phyloP scores from a whole-genome alignment of 1,140 invertebrate genomes.

The Aphelinus certus region DNA sequence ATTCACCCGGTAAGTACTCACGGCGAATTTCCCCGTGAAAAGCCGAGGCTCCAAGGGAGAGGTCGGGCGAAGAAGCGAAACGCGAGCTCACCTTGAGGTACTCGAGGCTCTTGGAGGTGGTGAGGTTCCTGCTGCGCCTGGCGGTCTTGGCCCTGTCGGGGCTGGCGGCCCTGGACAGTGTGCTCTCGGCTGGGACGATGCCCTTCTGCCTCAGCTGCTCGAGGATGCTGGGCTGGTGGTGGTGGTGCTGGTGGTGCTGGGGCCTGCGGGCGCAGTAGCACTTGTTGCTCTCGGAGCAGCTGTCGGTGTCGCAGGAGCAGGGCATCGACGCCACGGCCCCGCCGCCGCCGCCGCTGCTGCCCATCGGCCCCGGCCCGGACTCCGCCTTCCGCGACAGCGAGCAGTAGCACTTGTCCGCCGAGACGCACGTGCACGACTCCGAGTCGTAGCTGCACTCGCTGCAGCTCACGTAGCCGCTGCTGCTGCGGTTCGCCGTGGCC shows the following conservation, averaged over 20 bases:
- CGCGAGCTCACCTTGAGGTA: conserved; percentile 57
- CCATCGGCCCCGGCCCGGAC: conserved; percentile 14
- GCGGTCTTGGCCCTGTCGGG: conserved; percentile 49
- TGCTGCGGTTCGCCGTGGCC: conserved; percentile 59
- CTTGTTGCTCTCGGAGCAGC: conserved; percentile 87
- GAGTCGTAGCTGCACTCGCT: conserved; percentile 86
- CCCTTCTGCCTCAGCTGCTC: conserved; percentile 67
- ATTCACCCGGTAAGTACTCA: no score
- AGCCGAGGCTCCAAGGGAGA: no score
- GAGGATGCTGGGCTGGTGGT: conserved; percentile 58
- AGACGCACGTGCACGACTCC: conserved; percentile 78
- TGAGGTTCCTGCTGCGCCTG: conserved; percentile 46
- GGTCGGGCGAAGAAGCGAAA: background rate
- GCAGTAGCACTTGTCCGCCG: conserved; percentile 81
- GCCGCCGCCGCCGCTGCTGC: background rate
- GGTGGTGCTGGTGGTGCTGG: conserved; percentile 37
- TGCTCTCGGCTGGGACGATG: conserved; percentile 66
- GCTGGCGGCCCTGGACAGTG: conserved; percentile 57
- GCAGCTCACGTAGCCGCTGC: conserved; percentile 79
- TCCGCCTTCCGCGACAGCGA: conserved; percentile 63
- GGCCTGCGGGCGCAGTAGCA: conserved; percentile 79
- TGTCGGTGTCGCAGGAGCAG: conserved; percentile 85
- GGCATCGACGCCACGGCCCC: conserved; percentile 49
- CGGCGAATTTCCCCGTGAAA: no score
- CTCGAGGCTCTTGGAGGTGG: conserved; percentile 70